Conservation (phyloP, 2,888 invertebrate genomes). For the Salticus scenicus region DNA sequence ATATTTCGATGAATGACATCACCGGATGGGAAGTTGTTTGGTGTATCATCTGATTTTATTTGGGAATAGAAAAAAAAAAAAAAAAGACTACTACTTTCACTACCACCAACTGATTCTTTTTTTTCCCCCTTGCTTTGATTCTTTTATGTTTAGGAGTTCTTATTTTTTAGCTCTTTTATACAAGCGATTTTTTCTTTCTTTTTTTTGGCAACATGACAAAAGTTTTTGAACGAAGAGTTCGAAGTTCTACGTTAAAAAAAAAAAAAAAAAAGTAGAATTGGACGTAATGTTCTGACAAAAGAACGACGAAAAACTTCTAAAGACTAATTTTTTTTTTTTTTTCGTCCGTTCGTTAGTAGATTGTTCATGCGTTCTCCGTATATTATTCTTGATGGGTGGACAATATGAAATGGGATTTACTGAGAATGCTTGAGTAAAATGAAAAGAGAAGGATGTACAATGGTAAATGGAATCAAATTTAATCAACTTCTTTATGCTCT, state of each 20-base stretch:
- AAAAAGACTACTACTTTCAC: conserved; percentile 53
- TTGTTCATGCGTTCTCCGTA: neutral
- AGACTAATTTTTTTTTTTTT: conserved; percentile 25
- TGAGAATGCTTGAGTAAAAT: neutral
- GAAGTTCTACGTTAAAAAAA: conserved; percentile 24
- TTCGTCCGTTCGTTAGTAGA: neutral
- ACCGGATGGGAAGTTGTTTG: conserved; percentile 44
- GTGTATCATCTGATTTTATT: conserved; percentile 62
- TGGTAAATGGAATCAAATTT: conserved; percentile 9
- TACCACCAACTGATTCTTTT: conserved; percentile 39
- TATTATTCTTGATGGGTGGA: conserved; percentile 13
- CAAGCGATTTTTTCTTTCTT: no score
- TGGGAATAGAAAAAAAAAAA: no score
- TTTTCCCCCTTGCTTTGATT: conserved; percentile 13
- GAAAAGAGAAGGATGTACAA: neutral
- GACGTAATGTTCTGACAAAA: conserved; percentile 61
- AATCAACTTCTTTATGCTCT: conserved; percentile 10
- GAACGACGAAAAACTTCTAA: conserved; percentile 33
- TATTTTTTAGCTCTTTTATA: conserved; percentile 48
- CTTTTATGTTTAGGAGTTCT: conserved; percentile 28
- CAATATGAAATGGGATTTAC: conserved; percentile 10
- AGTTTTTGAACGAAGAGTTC: conserved; percentile 63
- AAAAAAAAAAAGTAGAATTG: conserved; percentile 33
- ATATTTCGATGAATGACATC: conserved; percentile 54
- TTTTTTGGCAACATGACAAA: conserved; percentile 66